Base-by-base conservation (phyloP, 2,888 invertebrate genomes). In the Agrochola circellaris region DNA sequence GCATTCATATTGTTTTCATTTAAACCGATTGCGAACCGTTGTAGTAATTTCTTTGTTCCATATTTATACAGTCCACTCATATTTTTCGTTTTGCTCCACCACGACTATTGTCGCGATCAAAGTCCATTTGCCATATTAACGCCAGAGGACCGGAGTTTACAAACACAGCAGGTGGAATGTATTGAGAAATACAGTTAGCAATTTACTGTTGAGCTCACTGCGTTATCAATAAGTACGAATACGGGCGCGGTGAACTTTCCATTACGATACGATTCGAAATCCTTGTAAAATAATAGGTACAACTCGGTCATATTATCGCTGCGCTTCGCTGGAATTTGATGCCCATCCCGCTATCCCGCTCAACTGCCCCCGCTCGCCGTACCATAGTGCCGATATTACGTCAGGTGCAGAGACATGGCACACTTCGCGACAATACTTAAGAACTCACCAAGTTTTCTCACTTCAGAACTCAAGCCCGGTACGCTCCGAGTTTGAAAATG, bases 361-460 rank as follows among this genome's bases (percentile, higher is more conserved):
- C 15, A 45, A 5, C 45, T 45, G 13, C 45, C 15, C 15, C 6
- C 45, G 45, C 11, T 42, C 42, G 42, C 42, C 15, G 15, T 15
- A 45, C 45, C 15, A 45, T 15, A 45, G 15, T 4, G 45, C 45
- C 13, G 48, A 48, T 17, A 17, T 48, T 48, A 45, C 17, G 17
- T 48, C 48, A 48, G 15, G 45, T 48, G 17, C 17, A 48, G 48
- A 48, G 48, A 17, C n/a, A 26, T 26, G 17, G 30, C 20, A 30
- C 8, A 23, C 11, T 30, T 17, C 11, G 11, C 17, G 54, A 17
- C 34, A 68, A 26, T 62, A 62, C n/a, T 56, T 83, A 84, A 81
- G 88, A 85, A 86, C 93, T 96, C 94, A 95, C 94, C 95, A 95
- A 93, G 81, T 92, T 94, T 94, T 95, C 90, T 95, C 92, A 93